These are phyloP conservation scores for Philereme transversata DNA, from an alignment of 2,888 invertebrate genomes.

Conservation along the genomic window DNA sequence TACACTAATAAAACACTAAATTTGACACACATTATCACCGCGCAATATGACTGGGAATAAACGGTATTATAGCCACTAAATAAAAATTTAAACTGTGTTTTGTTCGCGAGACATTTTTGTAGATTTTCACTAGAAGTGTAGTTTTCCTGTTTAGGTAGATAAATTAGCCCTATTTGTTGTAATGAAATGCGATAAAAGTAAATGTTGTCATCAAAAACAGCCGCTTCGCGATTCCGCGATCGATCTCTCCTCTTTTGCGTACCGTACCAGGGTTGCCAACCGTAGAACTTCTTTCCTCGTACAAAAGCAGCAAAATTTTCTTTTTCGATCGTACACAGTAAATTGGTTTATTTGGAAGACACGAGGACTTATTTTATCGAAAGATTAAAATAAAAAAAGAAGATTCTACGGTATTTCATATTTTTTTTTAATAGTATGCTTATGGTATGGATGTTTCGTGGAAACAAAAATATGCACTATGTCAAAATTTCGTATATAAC, in stretches of 20 bases:
- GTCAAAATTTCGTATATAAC: too few species aligned
- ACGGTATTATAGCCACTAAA: constrained; percentile 23
- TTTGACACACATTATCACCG: constrained; percentile 83
- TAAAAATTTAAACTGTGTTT: constrained; percentile 33
- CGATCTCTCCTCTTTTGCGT: constrained; percentile 44
- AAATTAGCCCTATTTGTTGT: constrained; percentile 28
- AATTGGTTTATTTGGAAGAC: too few species aligned
- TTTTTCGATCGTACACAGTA: too few species aligned
- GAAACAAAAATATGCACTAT: too few species aligned
- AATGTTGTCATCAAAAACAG: constrained; percentile 72
- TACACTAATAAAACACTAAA: constrained; percentile 66
- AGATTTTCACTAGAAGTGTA: constrained; percentile 31
- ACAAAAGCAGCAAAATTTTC: too few species aligned
- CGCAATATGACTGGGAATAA: constrained; percentile 40
- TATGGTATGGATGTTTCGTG: too few species aligned
- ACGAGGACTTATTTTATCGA: too few species aligned
- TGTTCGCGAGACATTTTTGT: constrained; percentile 27
- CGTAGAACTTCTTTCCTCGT: too few species aligned
- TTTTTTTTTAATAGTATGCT: too few species aligned
- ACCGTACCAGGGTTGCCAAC: background rate
- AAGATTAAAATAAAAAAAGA: too few species aligned
- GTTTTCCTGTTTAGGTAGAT: constrained; percentile 29
- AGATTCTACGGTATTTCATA: too few species aligned
- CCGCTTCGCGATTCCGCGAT: constrained; percentile 57
- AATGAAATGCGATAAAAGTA: constrained; percentile 43